These are phyloP conservation scores for Neomicropteryx cornuta DNA, from an alignment of 1,140 invertebrate species.

Conservation along the genomic window DNA sequence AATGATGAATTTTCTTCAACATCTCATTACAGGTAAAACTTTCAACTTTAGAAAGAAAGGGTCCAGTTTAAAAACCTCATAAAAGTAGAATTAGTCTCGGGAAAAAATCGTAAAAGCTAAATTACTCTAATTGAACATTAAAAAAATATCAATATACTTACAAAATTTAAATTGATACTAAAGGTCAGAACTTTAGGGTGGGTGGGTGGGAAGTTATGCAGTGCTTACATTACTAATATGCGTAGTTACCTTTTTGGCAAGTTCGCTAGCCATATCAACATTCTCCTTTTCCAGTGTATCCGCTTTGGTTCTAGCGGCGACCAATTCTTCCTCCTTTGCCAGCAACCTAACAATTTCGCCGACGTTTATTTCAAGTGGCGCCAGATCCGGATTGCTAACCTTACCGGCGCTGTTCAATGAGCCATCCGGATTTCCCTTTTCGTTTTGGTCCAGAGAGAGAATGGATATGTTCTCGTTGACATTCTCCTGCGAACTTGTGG, in stretches of 20 bases:
- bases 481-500: slow-evolving; percentile 18
- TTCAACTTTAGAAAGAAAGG: too few relatives aligned
- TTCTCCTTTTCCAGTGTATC: slow-evolving; percentile 85
- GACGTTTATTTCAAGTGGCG: slow-evolving; percentile 82
- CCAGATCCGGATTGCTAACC: slow-evolving; percentile 69
- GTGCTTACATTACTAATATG: too few relatives aligned
- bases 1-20: too few relatives aligned
- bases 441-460: slow-evolving; percentile 14
- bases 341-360: slow-evolving; percentile 82
- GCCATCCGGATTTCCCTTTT: slow-evolving; percentile 9
- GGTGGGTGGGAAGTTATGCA: too few relatives aligned
- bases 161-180: too few relatives aligned
- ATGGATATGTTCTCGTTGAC: slow-evolving; percentile 14
- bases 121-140: too few relatives aligned
- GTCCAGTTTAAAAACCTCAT: too few relatives aligned
- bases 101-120: too few relatives aligned
- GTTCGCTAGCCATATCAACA: slow-evolving; percentile 68
- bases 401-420: slow-evolving; percentile 15
- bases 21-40: too few relatives aligned
- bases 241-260: slow-evolving; percentile 76
- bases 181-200: too few relatives aligned
- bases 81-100: too few relatives aligned
- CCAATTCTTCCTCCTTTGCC: slow-evolving; percentile 88
- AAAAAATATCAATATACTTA: too few relatives aligned
- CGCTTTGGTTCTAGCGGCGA: slow-evolving; percentile 74